A percentile compares a stretch with the other conserved stretches of the same genome.
Conservation (phyloP, 2,797 vertebrate genomes). For the Mycteria americana region DNA sequence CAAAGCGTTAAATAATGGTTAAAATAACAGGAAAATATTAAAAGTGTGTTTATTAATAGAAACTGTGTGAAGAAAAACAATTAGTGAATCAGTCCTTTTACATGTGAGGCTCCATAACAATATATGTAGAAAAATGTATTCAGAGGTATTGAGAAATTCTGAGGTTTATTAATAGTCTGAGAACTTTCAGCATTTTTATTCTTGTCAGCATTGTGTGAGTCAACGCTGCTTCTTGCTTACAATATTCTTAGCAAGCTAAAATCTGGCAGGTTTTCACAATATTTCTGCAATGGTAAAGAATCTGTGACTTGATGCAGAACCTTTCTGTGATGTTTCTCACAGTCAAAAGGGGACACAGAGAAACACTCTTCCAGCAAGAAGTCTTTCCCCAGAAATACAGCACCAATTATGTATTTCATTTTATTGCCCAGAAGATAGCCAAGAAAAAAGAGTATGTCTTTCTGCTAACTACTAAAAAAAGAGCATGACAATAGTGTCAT, state of each 20-base stretch:
- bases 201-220: neutral
- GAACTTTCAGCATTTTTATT: neutral
- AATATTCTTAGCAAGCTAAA: neutral
- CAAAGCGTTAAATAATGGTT: neutral
- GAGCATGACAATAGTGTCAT: neutral
- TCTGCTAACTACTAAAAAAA: neutral
- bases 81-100: neutral
- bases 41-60: neutral
- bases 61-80: neutral
- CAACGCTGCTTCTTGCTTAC: neutral
- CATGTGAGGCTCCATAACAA: neutral
- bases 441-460: neutral
- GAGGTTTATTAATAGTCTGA: neutral
- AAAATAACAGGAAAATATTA: slow-evolving; percentile 11
- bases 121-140: neutral
- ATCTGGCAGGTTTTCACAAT: neutral
- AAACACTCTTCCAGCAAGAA: neutral
- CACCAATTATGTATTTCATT: neutral
- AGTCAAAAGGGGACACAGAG: neutral
- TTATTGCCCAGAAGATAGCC: neutral
- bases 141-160: neutral
- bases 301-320: neutral
- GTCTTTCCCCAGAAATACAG: neutral
- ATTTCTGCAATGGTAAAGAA: neutral
- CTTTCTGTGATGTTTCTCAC: neutral